Conservation (phyloP, 2,113 vertebrate genomes). For the Channa argus region DNA sequence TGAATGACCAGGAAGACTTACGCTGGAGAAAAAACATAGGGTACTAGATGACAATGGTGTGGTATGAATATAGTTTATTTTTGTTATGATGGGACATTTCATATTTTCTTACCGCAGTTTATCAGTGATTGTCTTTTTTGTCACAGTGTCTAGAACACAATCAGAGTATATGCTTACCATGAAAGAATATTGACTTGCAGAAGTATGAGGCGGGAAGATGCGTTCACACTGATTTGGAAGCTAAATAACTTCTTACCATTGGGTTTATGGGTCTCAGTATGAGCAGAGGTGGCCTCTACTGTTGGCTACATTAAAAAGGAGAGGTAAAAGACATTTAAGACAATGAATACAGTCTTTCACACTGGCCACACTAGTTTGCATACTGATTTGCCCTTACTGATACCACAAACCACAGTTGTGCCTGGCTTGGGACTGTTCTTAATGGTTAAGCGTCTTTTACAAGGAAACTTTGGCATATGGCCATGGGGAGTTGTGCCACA, state of each 20-base stretch:
- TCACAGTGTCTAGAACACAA: conserved; percentile 22
- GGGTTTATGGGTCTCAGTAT: not conserved
- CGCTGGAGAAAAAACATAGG: not conserved
- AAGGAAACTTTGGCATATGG: too few relatives aligned
- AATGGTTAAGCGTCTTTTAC: too few relatives aligned
- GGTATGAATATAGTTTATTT: not conserved
- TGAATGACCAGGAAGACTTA: not conserved
- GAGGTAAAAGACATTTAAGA: not conserved
- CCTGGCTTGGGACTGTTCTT: too few relatives aligned
- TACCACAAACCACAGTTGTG: too few relatives aligned
- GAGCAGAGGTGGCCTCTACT: not conserved
- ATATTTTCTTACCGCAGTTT: conserved; percentile 21
- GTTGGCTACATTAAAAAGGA: not conserved
- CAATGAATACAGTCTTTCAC: not conserved
- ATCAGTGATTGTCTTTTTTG: not conserved
- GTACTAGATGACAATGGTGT: not conserved
- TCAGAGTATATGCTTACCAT: not conserved
- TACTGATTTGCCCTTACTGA: too few relatives aligned
- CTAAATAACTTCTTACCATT: conserved; percentile 10
- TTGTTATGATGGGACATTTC: not conserved
- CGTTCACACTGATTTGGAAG: too few relatives aligned
- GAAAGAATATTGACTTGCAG: not conserved
- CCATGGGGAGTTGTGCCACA: too few relatives aligned
- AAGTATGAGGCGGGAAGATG: not conserved
- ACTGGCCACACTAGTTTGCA: not conserved